Evolutionary conservation across 1,140 invertebrate species (phyloP).

Genomic region (Sipha flava): DNA sequence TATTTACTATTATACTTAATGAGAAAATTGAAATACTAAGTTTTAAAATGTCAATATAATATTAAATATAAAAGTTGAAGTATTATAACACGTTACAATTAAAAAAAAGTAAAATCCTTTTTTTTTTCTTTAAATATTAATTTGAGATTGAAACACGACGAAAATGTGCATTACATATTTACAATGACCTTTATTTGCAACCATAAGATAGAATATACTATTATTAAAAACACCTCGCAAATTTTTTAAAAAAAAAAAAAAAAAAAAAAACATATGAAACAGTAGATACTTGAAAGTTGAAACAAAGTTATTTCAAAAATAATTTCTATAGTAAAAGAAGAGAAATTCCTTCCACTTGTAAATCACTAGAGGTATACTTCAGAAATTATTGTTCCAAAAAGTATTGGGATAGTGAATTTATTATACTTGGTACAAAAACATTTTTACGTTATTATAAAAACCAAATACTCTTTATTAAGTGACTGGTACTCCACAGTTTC

Average conservation of each 20-base stretch:
- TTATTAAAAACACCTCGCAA: no score
- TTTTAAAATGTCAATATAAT: no score
- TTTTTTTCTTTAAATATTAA: neutral
- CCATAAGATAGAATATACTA: neutral
- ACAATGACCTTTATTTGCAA: neutral
- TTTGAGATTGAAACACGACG: no score
- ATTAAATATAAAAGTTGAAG: no score
- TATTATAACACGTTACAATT: no score
- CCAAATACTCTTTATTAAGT: neutral
- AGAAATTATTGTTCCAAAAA: slow-evolving; percentile 22
- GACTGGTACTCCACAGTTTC: neutral
- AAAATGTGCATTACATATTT: no score
- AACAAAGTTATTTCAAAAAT: neutral
- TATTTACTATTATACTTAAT: no score
- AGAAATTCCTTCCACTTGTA: neutral
- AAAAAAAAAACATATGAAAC: neutral
- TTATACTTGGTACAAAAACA: neutral
- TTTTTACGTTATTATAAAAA: slow-evolving; percentile 21
- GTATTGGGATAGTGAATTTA: slow-evolving; percentile 5
- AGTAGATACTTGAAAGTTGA: slow-evolving; percentile 1
- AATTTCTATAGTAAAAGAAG: neutral
- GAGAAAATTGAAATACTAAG: no score
- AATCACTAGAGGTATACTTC: neutral
- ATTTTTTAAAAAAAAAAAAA: neutral
- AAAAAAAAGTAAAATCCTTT: no score